These are phyloP conservation scores for Amiota communis DNA, from an alignment of 2,888 invertebrate genomes.

Conservation along the genomic window DNA sequence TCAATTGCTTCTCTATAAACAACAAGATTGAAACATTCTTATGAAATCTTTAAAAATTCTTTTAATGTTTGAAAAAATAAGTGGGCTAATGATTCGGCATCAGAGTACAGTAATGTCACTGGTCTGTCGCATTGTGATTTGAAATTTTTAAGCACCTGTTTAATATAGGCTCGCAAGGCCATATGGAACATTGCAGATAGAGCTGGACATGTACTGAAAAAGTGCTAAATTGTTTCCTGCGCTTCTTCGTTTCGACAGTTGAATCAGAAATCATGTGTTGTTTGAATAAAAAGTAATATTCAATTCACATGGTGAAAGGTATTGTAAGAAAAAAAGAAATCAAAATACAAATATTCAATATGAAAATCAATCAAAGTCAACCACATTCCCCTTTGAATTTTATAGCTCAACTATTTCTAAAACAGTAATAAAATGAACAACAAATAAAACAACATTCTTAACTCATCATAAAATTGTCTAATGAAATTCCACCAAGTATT, in stretches of 20 bases:
- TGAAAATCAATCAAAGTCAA: conserved; percentile 2
- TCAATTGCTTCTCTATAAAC: no score
- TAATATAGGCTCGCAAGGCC: no score
- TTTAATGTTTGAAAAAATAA: no score
- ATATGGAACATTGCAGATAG: no score
- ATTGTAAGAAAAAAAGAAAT: background rate
- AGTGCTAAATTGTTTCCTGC: background rate
- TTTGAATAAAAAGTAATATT: no score
- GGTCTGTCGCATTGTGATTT: no score
- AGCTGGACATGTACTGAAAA: no score
- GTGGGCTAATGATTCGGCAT: no score
- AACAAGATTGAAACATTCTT: no score
- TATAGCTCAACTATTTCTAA: conserved; percentile 3
- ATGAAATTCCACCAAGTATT: background rate
- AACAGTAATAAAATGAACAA: conserved; percentile 32
- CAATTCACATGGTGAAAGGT: background rate
- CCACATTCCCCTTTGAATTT: background rate
- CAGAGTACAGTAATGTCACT: no score
- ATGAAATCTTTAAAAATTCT: no score
- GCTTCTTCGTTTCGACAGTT: background rate
- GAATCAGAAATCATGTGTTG: background rate
- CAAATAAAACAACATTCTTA: conserved; percentile 26
- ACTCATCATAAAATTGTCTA: conserved; percentile 40
- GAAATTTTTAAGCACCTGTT: no score
- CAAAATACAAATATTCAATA: background rate